Evolutionary conservation across 2,113 vertebrate genomes (phyloP), one percentile per base, ranked within the genome.

Genomic region (Melanerpes formicivorus): DNA sequence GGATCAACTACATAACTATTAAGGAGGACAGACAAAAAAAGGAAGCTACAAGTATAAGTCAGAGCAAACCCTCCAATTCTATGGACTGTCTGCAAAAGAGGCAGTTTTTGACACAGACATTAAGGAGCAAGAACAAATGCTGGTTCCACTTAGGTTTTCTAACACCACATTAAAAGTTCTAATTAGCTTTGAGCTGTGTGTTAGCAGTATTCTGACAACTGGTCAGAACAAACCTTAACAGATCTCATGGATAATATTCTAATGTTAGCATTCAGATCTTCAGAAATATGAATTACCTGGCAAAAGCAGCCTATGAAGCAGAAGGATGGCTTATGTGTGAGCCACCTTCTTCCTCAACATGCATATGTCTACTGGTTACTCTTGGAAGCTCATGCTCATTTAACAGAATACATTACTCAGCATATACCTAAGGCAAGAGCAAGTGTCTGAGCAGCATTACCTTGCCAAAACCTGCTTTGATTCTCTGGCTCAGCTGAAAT

Each of bases 361-460:
- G 40, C 13, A 12, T 27, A 32, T 13, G 12, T 30, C 26, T 23
- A 73, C 16, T n/a, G 77, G 21, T 80, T 44, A 71, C 7, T 76
- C 54, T 62, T 50, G 15, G 12, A 64, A 69, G 14, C 55, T 81
- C 32, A 67, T 2, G 4, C 5, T 21, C 10, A 10, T 73, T 73
- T 69, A 71, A 75, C 10, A 80, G 67, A 79, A 78, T 34, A 6
- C 6, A 69, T 50, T 76, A 58, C 16, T 32, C 10, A 40, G 22
- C 30, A 58, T 6, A 5, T n/a, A n/a, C 37, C n/a, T 30, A 34
- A 84, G 6, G 75, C 10, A 79, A 0, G 0, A 74, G 11, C 5
- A 83, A 65, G 46, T 10, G 3, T 52, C 65, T 63, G 18, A 42
- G 25, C 56, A 74, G 21, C 18, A 44, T 42, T 63, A 40, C 21